These are phyloP conservation scores for Psophia crepitans DNA, from an alignment of 2,113 vertebrate species.

Conservation along the genomic window DNA sequence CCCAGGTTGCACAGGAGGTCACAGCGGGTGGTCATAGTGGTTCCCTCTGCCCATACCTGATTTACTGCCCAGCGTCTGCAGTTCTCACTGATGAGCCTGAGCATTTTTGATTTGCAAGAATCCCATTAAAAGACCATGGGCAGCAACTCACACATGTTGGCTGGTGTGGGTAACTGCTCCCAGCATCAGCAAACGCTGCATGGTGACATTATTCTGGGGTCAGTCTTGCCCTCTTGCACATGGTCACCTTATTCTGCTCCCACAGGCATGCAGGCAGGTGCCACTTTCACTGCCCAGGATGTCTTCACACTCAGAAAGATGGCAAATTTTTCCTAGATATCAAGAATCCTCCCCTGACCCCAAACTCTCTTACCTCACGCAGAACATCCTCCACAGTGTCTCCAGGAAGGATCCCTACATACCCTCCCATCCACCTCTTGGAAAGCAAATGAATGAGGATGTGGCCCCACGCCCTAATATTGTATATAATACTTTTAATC, in stretches of 20 bases:
- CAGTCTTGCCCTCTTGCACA: neutral
- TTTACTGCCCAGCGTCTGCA: neutral
- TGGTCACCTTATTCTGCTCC: neutral
- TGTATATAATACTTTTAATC: conserved; percentile 27
- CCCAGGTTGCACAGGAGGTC: neutral
- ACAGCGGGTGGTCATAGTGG: accelerated
- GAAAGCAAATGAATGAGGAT: neutral
- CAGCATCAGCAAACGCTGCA: neutral
- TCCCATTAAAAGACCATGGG: neutral
- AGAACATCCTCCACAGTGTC: neutral
- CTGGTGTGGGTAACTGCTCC: neutral
- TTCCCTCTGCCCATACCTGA: neutral
- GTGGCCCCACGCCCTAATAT: neutral
- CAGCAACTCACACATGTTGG: neutral
- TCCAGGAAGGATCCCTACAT: neutral
- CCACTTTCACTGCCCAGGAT: accelerated
- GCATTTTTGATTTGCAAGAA: neutral
- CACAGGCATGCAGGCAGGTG: neutral
- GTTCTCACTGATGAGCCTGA: neutral
- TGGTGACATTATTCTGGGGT: neutral
- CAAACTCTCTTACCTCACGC: neutral
- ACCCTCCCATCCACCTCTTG: neutral
- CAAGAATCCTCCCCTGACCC: neutral
- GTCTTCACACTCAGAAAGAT: neutral
- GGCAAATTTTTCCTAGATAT: neutral